Evolutionary conservation across 1,140 invertebrate species (phyloP).

Genomic region (Lasaia peninsularis): DNA sequence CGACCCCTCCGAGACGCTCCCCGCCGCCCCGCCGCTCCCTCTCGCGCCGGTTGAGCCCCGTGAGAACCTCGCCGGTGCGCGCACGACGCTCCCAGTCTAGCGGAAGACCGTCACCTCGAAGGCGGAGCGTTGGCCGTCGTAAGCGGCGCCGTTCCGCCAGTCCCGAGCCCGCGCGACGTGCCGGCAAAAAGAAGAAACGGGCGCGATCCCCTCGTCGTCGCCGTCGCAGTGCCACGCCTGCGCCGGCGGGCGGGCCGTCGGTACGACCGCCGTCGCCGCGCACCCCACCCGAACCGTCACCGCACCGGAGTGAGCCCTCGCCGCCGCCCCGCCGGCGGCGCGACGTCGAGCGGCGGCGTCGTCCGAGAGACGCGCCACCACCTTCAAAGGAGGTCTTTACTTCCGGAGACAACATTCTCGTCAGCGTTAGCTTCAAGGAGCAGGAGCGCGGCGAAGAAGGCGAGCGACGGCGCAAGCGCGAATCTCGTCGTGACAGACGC

Average conservation of each 20-base stretch:
- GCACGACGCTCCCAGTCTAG: conserved; percentile 36
- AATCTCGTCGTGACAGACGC: conserved; percentile 62
- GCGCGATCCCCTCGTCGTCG: conserved; percentile 47
- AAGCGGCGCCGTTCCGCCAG: conserved; percentile 44
- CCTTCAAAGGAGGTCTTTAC: conserved; percentile 94
- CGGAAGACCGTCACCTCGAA: conserved; percentile 31
- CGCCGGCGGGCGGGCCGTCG: conserved; percentile 30
- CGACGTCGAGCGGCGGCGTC: conserved; percentile 53
- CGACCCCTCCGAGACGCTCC: conserved; percentile 40
- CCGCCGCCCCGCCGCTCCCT: conserved; percentile 34
- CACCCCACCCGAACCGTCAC: conserved; percentile 49
- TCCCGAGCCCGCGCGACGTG: conserved; percentile 31
- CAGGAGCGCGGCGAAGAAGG: conserved; percentile 75
- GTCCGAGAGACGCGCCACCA: conserved; percentile 58
- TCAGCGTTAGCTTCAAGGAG: conserved; percentile 93
- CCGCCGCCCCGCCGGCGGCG: conserved; percentile 50
- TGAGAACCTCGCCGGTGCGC: conserved; percentile 32
- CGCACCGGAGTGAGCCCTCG: conserved; percentile 66
- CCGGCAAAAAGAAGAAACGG: conserved; percentile 56
- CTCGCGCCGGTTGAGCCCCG: conserved; percentile 12
- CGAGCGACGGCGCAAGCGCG: conserved; percentile 41
- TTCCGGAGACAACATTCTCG: conserved; percentile 93
- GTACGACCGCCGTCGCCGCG: conserved; percentile 46
- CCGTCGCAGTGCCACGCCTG: conserved; percentile 43
- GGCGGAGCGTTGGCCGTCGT: conserved; percentile 37